Evolutionary conservation across 2,888 invertebrate species (phyloP).

Genomic region (Ariolimax columbianus): DNA sequence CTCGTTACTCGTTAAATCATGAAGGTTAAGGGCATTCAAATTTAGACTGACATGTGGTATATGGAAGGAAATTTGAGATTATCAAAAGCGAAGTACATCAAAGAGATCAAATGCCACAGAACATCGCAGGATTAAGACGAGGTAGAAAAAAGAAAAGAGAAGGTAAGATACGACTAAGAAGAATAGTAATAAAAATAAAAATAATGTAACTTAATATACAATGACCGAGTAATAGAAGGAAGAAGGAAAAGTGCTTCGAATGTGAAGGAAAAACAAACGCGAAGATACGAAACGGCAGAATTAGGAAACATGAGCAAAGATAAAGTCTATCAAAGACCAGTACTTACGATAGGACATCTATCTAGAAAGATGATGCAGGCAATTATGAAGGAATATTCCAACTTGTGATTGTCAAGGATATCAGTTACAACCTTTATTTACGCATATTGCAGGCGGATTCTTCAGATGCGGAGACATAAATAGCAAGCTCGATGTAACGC

Average conservation of each 20-base stretch:
- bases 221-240: not conserved
- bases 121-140: too few relatives aligned
- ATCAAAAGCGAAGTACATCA: too few relatives aligned
- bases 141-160: too few relatives aligned
- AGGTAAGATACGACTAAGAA: too few relatives aligned
- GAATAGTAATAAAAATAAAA: too few relatives aligned
- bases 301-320: not conserved
- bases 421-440: slow-evolving; percentile 25
- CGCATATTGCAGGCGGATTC: not conserved
- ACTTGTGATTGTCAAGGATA: slow-evolving; percentile 25
- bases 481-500: not conserved
- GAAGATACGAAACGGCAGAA: not conserved
- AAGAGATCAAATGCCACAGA: too few relatives aligned
- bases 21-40: too few relatives aligned
- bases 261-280: not conserved
- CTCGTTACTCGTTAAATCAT: too few relatives aligned
- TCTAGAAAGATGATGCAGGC: slow-evolving; percentile 16
- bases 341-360: not conserved
- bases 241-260: not conserved
- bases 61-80: too few relatives aligned
- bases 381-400: slow-evolving; percentile 3
- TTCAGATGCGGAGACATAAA: slow-evolving; percentile 10
- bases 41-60: too few relatives aligned
- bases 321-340: not conserved
- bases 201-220: too few relatives aligned